Base-by-base conservation (phyloP, 2,888 invertebrate species). In the Agonopterix subpropinquella region DNA sequence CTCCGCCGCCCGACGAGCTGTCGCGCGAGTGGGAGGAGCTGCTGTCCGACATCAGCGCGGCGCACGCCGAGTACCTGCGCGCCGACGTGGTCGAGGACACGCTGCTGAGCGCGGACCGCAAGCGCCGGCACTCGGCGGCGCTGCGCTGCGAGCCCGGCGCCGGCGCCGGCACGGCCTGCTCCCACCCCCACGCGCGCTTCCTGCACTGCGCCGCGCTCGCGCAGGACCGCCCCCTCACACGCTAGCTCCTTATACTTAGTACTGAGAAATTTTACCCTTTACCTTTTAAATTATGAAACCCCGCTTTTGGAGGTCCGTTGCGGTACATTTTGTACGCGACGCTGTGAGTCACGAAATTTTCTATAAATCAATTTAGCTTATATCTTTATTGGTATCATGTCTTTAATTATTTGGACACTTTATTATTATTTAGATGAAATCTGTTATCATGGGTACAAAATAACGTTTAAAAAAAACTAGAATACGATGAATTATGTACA, bases 1-100 rank as follows among this genome's bases (percentile, higher is more conserved):
- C 55, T 52, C 55, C 58, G 50, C 57, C 55, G 54, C 58, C 72
- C 39, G 90, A 90, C 61, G 91, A 91, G 68, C 72, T 89, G 59
- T 78, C 83, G 56, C 89, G 89, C 65, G 92, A 92, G 64, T 91
- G 91, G 70, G 92, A 91, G 70, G 90, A 91, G 78, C 76, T 92
- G 68, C 77, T 92, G 62, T 84, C 89, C 37, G 91, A 91, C 69
- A 81, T 92, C 57, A 88, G 90, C 70, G 89, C 85, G 61, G 81
- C 90, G 65, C 90, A 89, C 67, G 83, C 86, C 60, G 75, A 76
- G 54, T 89, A 89, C 73, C 79, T 84, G 66, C 77, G 73, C 53
- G 68, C 64, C 52, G 78, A 64, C 54, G 67, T 61, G 50, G 60
- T 44, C 41, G 53, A 46, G 49, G 65, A 44, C 64, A 49, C 53